Evolutionary conservation across 92 coral and sea anemone genomes (phyloP), one percentile per base, ranked within the genome.

Genomic region (Virgularia gustaviana): DNA sequence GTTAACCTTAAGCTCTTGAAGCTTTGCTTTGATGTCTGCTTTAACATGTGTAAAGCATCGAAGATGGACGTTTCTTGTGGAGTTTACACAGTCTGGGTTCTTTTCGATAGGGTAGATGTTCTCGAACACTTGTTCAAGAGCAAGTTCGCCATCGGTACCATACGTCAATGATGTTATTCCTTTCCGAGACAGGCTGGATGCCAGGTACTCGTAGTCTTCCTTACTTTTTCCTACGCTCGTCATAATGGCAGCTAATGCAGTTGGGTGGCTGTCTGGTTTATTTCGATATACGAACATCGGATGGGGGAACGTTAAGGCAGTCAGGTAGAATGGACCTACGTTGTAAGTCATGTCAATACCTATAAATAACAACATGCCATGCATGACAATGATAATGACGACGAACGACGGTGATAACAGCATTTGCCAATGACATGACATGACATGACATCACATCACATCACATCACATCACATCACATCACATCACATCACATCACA

Each of bases 341-440:
- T 83, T 83, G 41, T 83, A 83, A 0, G 84, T 83, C 80, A 68
- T 82, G 73, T 82, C 86, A 0, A 81, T 34, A 4, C 82, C 86
- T 0, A 77, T 37, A 10, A 42, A 63, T 18, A 60, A 52, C 25
- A n/a, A n/a, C n/a, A n/a, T n/a, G n/a, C n/a, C n/a, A n/a, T n/a
- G n/a, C n/a, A n/a, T n/a, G n/a, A n/a, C n/a, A n/a, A n/a, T n/a
- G n/a, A n/a, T n/a, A n/a, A n/a, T n/a, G n/a, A n/a, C n/a, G n/a
- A n/a, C n/a, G n/a, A n/a, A n/a, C n/a, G n/a, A n/a, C n/a, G n/a
- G n/a, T n/a, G n/a, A n/a, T n/a, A n/a, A n/a, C n/a, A n/a, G n/a
- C n/a, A n/a, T n/a, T n/a, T n/a, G n/a, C n/a, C n/a, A n/a, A n/a
- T n/a, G n/a, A n/a, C n/a, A n/a, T n/a, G n/a, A n/a, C n/a, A n/a